Percentiles rank a stretch among this genome's conserved stretches.
Evolutionary conservation across 1,140 invertebrate species (phyloP).

Genomic region (Sitodiplosis mosellana): DNA sequence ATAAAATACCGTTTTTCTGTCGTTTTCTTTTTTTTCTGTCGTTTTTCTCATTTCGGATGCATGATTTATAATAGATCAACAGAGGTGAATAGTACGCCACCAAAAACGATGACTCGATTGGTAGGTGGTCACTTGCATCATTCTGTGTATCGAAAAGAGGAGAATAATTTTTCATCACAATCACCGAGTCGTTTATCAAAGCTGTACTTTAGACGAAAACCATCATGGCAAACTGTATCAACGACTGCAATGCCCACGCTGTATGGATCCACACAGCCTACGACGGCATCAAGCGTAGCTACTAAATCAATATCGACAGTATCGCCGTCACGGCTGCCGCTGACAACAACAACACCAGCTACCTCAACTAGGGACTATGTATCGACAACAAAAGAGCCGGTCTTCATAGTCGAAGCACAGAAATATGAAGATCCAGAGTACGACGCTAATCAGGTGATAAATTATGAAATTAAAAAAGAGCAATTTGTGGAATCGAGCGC

Average conservation of each 20-base stretch:
- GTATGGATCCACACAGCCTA: conserved; percentile 10
- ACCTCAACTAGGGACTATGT: background rate
- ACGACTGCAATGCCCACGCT: background rate
- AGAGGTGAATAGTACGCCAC: conserved; percentile 7
- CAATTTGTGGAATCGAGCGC: conserved; percentile 43
- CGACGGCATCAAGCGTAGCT: conserved; percentile 13
- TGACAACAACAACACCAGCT: background rate
- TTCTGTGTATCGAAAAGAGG: background rate
- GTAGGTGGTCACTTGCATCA: conserved; percentile 39
- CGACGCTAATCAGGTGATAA: conserved; percentile 15
- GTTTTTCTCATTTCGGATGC: background rate
- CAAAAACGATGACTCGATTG: conserved; percentile 34
- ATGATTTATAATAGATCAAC: background rate
- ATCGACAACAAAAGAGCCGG: background rate
- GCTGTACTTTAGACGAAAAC: background rate
- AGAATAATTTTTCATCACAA: background rate
- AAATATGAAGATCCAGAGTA: conserved; percentile 19
- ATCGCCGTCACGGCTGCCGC: background rate
- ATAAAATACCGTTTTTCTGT: too few species aligned
- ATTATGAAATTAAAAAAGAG: conserved; percentile 36
- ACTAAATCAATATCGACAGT: conserved; percentile 2
- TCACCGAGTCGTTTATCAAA: background rate
- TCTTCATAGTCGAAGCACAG: background rate
- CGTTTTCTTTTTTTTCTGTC: conserved; percentile 1
- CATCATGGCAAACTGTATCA: conserved; percentile 13